Conservation (phyloP, 1,140 invertebrate genomes). For the Scaptodrosophila lebanonensis region DNA sequence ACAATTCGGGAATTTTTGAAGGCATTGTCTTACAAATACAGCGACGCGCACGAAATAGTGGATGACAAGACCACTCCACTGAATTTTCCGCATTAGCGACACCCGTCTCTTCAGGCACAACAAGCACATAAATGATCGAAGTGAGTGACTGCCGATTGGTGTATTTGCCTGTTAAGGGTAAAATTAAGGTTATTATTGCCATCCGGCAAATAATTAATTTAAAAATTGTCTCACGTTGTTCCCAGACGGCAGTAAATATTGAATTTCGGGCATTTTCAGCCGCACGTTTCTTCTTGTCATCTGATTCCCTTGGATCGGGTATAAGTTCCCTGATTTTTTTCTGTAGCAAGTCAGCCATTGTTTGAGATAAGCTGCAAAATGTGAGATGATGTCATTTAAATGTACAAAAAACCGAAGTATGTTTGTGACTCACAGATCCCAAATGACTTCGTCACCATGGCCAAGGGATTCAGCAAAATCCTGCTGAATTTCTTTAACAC, state of each 20-base stretch:
- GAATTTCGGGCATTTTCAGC: slow-evolving; percentile 20
- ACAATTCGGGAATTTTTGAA: background rate
- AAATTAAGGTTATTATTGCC: background rate
- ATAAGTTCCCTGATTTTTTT: slow-evolving; percentile 34
- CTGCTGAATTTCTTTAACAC: slow-evolving; percentile 46
- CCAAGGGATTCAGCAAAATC: slow-evolving; percentile 43
- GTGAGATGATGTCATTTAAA: background rate
- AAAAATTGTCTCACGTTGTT: slow-evolving; percentile 42
- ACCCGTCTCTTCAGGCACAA: slow-evolving; percentile 34
- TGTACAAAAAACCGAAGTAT: slow-evolving; percentile 30
- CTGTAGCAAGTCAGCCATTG: slow-evolving; percentile 15
- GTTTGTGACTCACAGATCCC: slow-evolving; percentile 71
- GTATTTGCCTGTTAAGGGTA: slow-evolving; percentile 49
- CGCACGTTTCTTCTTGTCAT: slow-evolving; percentile 9
- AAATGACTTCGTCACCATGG: slow-evolving; percentile 41
- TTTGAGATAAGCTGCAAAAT: slow-evolving; percentile 26
- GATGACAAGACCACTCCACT: slow-evolving; percentile 47
- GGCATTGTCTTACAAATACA: slow-evolving; percentile 44
- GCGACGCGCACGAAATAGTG: slow-evolving; percentile 57
- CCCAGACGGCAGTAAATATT: slow-evolving; percentile 56
- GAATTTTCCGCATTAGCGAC: slow-evolving; percentile 25
- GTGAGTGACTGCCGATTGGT: slow-evolving; percentile 54
- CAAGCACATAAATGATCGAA: slow-evolving; percentile 60
- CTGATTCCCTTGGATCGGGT: slow-evolving; percentile 16
- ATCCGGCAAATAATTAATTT: too few relatives aligned